Base-by-base conservation (phyloP, 2,113 vertebrate genomes). In the Nematolebias whitei region DNA sequence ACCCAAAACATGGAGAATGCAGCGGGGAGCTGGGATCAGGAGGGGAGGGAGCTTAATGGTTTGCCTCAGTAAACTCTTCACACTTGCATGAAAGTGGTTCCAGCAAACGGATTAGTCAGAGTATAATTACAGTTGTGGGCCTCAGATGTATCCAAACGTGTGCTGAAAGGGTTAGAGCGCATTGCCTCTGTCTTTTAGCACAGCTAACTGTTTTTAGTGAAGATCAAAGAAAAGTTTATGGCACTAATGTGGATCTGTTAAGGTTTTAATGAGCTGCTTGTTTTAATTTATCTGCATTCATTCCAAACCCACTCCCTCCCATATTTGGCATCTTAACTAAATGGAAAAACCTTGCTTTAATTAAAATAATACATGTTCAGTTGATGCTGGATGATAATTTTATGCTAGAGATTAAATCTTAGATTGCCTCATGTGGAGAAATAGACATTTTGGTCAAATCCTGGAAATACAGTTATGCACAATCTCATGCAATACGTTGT, bases 101-200 rank as follows among this genome's bases (percentile, higher is more conserved):
- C 68, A 70, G 76, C 80, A 85, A 85, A 84, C 61, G 76, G 84
- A 88, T 89, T 88, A 89, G 80, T 68, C 59, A 20, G 70, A 84
- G 84, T 78, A 78, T 84, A 83, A 87, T 85, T 84, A 86, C 76
- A 83, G 66, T 78, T 64, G 72, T 51, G 29, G 66, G 77, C 79
- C 59, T 86, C 63, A 78, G 71, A 83, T 72, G 71, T 47, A 65
- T 73, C 58, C 41, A 39, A 68, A 78, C 71, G 66, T 78, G 65
- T 11, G 10, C 50, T 3, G 65, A 63, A 79, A 68, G 72, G 18
- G 60, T 54, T 32, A 13, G 53, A 48, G 16, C 62, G 29, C 7
- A 54, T 22, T 64, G 63, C 57, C 57, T 47, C 53, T 48, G 52
- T 59, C 26, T 4, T 52, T 18, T 29, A 40, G 13, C 45, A 38